phyloP scores from a whole-genome alignment of 2,888 invertebrate species.

The Adelphocoris suturalis region DNA sequence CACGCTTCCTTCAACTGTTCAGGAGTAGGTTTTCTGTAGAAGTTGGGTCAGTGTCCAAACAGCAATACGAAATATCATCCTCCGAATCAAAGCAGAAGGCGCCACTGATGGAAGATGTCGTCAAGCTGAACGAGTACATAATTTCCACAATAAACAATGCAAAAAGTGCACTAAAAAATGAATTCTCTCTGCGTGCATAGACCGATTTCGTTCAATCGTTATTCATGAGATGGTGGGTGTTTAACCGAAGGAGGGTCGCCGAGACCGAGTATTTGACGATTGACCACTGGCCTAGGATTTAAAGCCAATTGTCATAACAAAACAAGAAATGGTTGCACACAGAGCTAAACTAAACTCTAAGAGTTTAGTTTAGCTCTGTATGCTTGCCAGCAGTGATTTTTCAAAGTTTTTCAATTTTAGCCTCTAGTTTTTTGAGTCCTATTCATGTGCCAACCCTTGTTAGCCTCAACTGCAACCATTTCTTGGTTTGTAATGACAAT shows the following conservation, averaged over 20 bases:
- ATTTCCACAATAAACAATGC: slow-evolving; percentile 6
- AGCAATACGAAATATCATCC: slow-evolving; percentile 23
- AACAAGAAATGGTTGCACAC: too few relatives aligned
- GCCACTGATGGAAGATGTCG: slow-evolving; percentile 50
- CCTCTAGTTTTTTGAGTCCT: too few relatives aligned
- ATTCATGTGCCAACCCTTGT: too few relatives aligned
- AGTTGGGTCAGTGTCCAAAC: slow-evolving; percentile 45
- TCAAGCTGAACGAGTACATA: slow-evolving; percentile 48
- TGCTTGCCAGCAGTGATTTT: too few relatives aligned
- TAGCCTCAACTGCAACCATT: too few relatives aligned
- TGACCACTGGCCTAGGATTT: too few relatives aligned
- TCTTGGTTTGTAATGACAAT: too few relatives aligned
- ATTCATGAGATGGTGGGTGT: slow-evolving; percentile 45
- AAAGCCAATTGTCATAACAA: too few relatives aligned
- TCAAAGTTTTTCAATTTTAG: too few relatives aligned
- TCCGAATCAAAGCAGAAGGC: background rate
- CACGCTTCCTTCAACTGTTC: slow-evolving; percentile 43
- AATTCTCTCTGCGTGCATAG: slow-evolving; percentile 17
- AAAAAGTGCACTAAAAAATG: background rate
- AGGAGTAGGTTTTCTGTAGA: slow-evolving; percentile 11
- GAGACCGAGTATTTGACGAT: slow-evolving; percentile 47
- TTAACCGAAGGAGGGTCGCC: slow-evolving; percentile 43
- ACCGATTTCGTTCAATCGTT: background rate
- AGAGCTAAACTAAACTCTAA: too few relatives aligned
- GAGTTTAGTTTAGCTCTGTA: too few relatives aligned